Evolutionary conservation across 2,797 vertebrate genomes (phyloP).

Genomic region (Graptemys geographica): DNA sequence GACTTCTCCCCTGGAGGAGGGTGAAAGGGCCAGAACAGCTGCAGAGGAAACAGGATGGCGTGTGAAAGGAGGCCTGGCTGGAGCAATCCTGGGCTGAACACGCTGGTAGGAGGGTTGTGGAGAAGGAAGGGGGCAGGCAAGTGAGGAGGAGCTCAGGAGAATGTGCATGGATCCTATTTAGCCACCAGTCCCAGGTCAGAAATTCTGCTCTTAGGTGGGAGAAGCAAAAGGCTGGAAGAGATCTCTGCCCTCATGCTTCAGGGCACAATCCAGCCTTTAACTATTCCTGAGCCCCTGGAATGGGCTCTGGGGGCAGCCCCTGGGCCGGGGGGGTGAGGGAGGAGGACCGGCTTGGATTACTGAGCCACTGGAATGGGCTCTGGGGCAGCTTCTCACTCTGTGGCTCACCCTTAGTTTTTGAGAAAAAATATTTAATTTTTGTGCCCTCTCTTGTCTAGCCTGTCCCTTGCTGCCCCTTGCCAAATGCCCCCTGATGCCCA

Average conservation of each 20-base stretch:
- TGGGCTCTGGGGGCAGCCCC: no score
- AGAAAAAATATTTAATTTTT: not conserved
- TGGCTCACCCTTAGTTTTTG: not conserved
- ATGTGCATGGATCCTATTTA: not conserved
- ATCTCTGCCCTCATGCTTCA: not conserved
- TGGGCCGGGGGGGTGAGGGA: not conserved
- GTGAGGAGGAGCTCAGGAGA: no score
- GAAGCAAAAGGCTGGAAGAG: not conserved
- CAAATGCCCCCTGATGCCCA: not conserved
- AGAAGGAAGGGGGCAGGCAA: no score
- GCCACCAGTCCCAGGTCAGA: not conserved
- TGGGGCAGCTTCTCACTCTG: not conserved
- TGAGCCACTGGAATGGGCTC: not conserved
- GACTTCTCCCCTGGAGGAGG: not conserved
- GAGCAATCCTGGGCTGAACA: not conserved
- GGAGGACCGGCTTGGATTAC: not conserved
- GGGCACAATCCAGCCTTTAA: not conserved
- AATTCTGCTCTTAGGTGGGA: not conserved
- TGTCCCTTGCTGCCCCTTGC: fast-evolving
- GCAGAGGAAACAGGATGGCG: not conserved
- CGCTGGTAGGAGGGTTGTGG: no score
- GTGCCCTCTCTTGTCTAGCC: not conserved
- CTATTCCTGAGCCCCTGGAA: not conserved
- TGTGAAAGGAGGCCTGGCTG: not conserved
- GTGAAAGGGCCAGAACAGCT: not conserved